These are phyloP conservation scores for Sminthurides bifidus DNA, from an alignment of 1,140 invertebrate species.

Conservation along the genomic window DNA sequence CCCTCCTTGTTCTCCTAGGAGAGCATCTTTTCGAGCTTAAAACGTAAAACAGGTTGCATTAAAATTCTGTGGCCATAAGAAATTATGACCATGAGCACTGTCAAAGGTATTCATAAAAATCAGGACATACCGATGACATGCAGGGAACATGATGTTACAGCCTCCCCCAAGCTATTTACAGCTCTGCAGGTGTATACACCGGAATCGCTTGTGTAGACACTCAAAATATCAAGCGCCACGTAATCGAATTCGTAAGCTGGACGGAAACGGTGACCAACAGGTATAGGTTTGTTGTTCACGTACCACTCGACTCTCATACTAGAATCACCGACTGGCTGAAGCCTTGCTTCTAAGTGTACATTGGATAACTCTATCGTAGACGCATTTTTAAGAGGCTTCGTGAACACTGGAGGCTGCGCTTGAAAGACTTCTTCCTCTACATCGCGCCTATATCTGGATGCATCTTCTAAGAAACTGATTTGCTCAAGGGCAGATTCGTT, in stretches of 20 bases:
- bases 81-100: not conserved
- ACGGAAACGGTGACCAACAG: conserved; percentile 75
- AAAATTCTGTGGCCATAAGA: not conserved
- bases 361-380: conserved; percentile 84
- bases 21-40: conserved; percentile 16
- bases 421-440: conserved; percentile 53
- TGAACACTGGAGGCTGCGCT: conserved; percentile 69
- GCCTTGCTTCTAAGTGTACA: conserved; percentile 80
- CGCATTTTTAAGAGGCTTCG: conserved; percentile 73
- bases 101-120: not conserved
- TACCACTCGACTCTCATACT: conserved; percentile 96
- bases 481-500: conserved; percentile 89
- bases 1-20: conserved; percentile 37
- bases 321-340: conserved; percentile 87
- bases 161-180: conserved; percentile 79
- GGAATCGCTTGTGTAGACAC: conserved; percentile 91
- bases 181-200: conserved; percentile 91
- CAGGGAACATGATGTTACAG: conserved; percentile 81
- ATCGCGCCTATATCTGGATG: conserved; percentile 56
- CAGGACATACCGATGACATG: conserved; percentile 52
- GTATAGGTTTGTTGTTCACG: conserved; percentile 59
- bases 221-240: conserved; percentile 86
- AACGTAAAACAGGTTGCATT: not conserved
- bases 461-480: conserved; percentile 85
- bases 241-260: conserved; percentile 97